These are phyloP conservation scores for Habrosyne pyritoides DNA, from an alignment of 2,888 invertebrate genomes.

Conservation along the genomic window DNA sequence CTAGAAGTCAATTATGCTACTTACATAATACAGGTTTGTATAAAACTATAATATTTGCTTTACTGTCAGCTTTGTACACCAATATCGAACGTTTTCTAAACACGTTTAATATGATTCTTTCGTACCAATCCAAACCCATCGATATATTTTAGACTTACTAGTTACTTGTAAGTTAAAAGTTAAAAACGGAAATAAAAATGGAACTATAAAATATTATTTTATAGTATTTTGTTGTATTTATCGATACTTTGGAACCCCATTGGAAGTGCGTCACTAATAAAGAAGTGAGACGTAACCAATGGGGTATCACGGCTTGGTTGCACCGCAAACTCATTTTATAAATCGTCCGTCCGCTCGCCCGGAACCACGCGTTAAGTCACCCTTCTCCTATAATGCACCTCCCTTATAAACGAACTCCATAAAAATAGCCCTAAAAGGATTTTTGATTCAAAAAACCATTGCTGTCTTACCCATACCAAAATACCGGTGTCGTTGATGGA, in stretches of 20 bases:
- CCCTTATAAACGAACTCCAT: conserved; percentile 46
- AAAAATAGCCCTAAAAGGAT: conserved; percentile 26
- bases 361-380: conserved; percentile 79
- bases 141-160: too few relatives aligned
- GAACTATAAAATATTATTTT: not conserved
- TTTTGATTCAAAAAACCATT: conserved; percentile 15
- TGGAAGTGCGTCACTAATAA: conserved; percentile 53
- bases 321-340: conserved; percentile 84
- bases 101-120: too few relatives aligned
- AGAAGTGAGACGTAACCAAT: conserved; percentile 83
- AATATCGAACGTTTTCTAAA: too few relatives aligned
- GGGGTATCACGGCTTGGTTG: conserved; percentile 81
- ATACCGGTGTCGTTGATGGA: too few relatives aligned
- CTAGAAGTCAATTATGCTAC: too few relatives aligned
- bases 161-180: not conserved
- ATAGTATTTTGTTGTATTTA: not conserved
- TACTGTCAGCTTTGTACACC: too few relatives aligned
- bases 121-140: too few relatives aligned
- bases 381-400: conserved; percentile 59
- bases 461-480: not conserved
- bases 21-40: too few relatives aligned
- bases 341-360: conserved; percentile 76
- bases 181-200: not conserved
- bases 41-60: too few relatives aligned
- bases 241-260: conserved; percentile 12